Evolutionary conservation across 2,888 invertebrate species (phyloP), one percentile per base, ranked within the genome.

Genomic region (Diabrotica balteata): DNA sequence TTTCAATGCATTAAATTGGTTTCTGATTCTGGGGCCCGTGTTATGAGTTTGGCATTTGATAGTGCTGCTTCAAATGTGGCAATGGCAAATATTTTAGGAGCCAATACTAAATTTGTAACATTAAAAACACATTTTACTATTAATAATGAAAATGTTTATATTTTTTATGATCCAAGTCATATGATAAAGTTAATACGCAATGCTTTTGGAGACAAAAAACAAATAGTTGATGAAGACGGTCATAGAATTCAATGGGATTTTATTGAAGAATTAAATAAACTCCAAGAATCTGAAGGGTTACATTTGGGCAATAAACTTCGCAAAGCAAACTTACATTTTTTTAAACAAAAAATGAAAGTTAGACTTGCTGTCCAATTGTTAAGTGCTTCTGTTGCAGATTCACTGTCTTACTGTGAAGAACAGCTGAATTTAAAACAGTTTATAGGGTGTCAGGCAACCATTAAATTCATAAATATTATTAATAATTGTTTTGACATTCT

Each of bases 41-140:
- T 53, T 9, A 6, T 51, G 6, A 17, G 17, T 11, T 4, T 79
- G n/a, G 78, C 78, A 47, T 79, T 77, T 72, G 78, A 79, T 73
- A 78, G 77, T 52, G 74, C 65, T 9, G 64, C 74, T n/a, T 69
- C 73, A 17, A 78, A 78, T 64, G 65, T 77, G 50, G 51, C 32
- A 10, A 54, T 54, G 54, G 54, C 4, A n/a, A 54, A 54, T 54
- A 10, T 54, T 32, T 32, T 54, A 10, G 54, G 54, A 10, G 32
- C 42, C n/a, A 11, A 51, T n/a, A 51, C 6, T 11, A 7, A 51
- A n/a, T 51, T 51, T 51, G n/a, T 3, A 51, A 51, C 9, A n/a
- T 51, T 51, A 51, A 51, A 51, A n/a, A 9, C 51, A 9, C 11
- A 51, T 10, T 51, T 51, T 11, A n/a, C 7, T 51, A n/a, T 51